A percentile compares a stretch with the other conserved stretches of the same genome.
Conservation (phyloP, 2,797 vertebrate genomes). For the Micrastur ruficollis region DNA sequence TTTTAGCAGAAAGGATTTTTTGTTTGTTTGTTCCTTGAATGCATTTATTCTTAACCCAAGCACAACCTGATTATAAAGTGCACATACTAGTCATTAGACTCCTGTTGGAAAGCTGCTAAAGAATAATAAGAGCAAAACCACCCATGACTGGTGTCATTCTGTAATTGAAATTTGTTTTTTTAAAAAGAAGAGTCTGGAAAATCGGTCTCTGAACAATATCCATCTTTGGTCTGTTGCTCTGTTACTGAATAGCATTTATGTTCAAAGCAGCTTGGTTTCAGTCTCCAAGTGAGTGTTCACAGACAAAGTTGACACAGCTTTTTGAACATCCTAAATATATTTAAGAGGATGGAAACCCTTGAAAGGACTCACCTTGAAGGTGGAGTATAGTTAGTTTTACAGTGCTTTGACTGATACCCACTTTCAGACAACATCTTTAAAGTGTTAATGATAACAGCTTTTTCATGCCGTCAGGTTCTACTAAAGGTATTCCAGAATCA, state of each 20-base stretch:
- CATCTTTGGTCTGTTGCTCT: background rate
- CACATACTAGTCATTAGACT: background rate
- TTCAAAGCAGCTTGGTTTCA: background rate
- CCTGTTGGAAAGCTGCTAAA: background rate
- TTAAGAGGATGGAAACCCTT: background rate
- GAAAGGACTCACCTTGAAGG: background rate
- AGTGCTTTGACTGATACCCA: background rate
- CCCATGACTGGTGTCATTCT: background rate
- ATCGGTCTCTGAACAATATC: background rate
- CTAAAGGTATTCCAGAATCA: background rate
- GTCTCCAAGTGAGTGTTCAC: background rate
- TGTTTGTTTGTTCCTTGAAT: background rate
- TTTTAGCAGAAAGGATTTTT: background rate
- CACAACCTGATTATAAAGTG: background rate
- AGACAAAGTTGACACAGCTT: background rate
- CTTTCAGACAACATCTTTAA: background rate
- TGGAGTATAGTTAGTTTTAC: background rate
- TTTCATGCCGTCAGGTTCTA: background rate
- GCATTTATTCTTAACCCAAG: background rate
- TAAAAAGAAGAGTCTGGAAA: background rate
- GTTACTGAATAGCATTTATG: background rate
- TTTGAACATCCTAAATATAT: background rate
- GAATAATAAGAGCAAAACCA: background rate
- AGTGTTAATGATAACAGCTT: background rate
- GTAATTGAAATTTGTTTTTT: background rate